Evolutionary conservation across 1,140 invertebrate genomes (phyloP).

Genomic region (Maniola jurtina): DNA sequence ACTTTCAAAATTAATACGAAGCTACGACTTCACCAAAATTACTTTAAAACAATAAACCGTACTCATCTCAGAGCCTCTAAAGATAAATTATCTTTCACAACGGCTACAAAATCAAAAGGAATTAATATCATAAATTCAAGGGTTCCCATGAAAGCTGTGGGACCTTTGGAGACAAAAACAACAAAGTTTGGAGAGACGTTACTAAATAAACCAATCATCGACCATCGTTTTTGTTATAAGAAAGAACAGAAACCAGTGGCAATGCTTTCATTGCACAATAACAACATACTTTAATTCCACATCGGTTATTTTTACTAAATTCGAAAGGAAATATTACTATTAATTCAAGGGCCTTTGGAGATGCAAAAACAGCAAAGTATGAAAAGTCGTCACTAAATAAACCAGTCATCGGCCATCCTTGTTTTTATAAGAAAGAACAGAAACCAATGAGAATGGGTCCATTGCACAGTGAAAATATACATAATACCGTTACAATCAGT

Average conservation of each 20-base stretch:
- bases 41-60: constrained; percentile 14
- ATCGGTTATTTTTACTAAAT: too few species aligned
- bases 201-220: constrained; percentile 34
- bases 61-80: constrained; percentile 1
- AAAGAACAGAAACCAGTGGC: constrained; percentile 1
- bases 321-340: too few species aligned
- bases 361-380: too few species aligned
- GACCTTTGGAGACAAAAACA: constrained; percentile 21
- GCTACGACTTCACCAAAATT: neutral
- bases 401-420: too few species aligned
- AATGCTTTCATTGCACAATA: neutral
- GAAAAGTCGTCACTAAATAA: too few species aligned
- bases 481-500: too few species aligned
- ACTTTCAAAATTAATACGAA: neutral
- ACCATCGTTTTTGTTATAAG: constrained; percentile 1
- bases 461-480: too few species aligned
- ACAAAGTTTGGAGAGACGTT: constrained; percentile 9
- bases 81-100: constrained; percentile 36
- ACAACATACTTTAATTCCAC: too few species aligned
- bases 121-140: constrained; percentile 33
- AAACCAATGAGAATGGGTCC: too few species aligned
- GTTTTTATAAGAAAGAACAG: too few species aligned
- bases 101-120: constrained; percentile 32
- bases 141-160: neutral
- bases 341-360: too few species aligned